These are phyloP conservation scores for Choloepus didactylus DNA, from an alignment of 2,797 vertebrate genomes.

Conservation along the genomic window DNA sequence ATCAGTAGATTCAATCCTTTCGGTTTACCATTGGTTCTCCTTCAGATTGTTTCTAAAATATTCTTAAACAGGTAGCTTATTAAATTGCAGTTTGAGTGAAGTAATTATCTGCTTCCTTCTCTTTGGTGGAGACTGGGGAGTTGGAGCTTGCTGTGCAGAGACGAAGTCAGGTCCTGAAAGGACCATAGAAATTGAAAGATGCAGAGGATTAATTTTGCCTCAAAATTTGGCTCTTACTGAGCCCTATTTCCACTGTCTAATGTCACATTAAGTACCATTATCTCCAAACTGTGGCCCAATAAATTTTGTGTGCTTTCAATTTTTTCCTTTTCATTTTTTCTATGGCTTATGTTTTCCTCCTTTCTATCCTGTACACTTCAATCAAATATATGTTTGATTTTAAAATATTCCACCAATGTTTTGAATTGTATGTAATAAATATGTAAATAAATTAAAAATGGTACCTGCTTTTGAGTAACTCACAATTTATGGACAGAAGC, in stretches of 20 bases:
- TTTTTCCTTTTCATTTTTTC: not conserved
- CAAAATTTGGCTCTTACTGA: not conserved
- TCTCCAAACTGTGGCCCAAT: not conserved
- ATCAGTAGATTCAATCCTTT: not conserved
- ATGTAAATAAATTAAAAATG: conserved; percentile 8
- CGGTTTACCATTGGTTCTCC: not conserved
- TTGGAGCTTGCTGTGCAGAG: not conserved
- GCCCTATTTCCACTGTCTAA: not conserved
- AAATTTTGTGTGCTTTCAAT: not conserved
- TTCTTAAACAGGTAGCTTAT: not conserved
- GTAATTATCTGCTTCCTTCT: conserved; percentile 43
- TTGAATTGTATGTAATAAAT: conserved; percentile 49
- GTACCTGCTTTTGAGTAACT: conserved; percentile 32
- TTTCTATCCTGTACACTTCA: not conserved
- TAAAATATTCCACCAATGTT: not conserved
- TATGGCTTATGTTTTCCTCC: not conserved
- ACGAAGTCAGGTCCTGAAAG: conserved; percentile 4
- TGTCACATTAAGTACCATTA: conserved; percentile 6
- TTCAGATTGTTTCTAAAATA: conserved; percentile 5
- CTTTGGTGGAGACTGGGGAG: not conserved
- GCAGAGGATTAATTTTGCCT: not conserved
- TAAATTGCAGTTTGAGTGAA: not conserved
- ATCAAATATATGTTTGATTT: conserved; percentile 4
- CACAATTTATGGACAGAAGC: conserved; percentile 17
- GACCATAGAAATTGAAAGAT: not conserved